phyloP scores from a whole-genome alignment of 2,888 invertebrate genomes.

The Agrenia bidenticulata region DNA sequence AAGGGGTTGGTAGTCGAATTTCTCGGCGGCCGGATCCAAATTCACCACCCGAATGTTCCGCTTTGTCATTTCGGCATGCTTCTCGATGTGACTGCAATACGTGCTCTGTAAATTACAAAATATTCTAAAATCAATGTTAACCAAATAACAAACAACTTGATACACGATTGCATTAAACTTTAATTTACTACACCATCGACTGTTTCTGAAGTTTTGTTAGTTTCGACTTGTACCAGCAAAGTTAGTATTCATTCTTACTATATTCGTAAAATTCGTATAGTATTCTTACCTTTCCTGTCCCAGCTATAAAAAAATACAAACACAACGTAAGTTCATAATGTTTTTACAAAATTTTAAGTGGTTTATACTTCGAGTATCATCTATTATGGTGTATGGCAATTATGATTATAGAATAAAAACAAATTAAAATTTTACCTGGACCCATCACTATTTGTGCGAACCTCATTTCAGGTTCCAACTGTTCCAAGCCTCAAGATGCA shows the following conservation, averaged over 20 bases:
- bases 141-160: slow-evolving; percentile 11
- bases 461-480: slow-evolving; percentile 61
- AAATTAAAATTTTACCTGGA: no score
- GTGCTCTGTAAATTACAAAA: slow-evolving; percentile 69
- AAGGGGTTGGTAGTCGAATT: slow-evolving; percentile 86
- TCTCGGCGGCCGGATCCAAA: slow-evolving; percentile 96
- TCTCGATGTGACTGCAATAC: slow-evolving; percentile 84
- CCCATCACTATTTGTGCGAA: slow-evolving; percentile 96
- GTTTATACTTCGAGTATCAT: no score
- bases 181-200: neutral
- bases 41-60: slow-evolving; percentile 85
- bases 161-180: neutral
- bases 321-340: no score
- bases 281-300: slow-evolving; percentile 91
- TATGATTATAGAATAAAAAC: no score
- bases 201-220: no score
- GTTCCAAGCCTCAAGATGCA: neutral
- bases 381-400: no score
- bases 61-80: slow-evolving; percentile 71
- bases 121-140: no score
- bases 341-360: no score
- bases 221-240: no score
- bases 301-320: no score
- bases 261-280: no score
- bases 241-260: no score